Evolutionary conservation across 2,113 vertebrate genomes (phyloP), one percentile per base, ranked within the genome.

Genomic region (Ornithorhynchus anatinus): DNA sequence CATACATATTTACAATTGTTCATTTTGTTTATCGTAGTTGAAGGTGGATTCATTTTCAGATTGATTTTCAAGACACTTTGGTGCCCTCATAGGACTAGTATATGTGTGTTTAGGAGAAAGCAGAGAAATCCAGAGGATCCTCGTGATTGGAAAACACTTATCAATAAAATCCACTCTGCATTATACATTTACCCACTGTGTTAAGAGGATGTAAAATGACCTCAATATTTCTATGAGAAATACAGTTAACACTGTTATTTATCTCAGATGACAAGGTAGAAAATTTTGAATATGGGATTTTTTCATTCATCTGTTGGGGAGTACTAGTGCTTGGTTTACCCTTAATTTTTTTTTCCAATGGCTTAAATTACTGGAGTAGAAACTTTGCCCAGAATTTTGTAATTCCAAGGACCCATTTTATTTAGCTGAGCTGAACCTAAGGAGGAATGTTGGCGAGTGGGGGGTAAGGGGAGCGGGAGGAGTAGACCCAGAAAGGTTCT

Each of bases 1-100:
- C 42, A n/a, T n/a, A n/a, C n/a, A n/a, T n/a, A n/a, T n/a, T n/a
- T n/a, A n/a, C n/a, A n/a, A n/a, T 72, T 74, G 77, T 69, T 75
- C 32, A 13, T 10, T 61, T 82, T 79, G 47, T 87, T 81, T 82
- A 35, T 75, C 47, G 40, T 12, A 44, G 29, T 45, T 74, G 59
- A 58, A 83, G 47, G 37, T 71, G 53, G 66, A 52, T 86, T 78
- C 75, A 20, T 67, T 70, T 85, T 83, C 82, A 59, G 64, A 85
- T 36, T 67, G 67, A 5, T 64, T 77, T 38, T 72, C 56, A 37
- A 79, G 56, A 61, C 63, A 31, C 51, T 31, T 43, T 17, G 10
- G 19, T 40, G 40, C 25, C 54, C 66, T 62, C 3, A 12, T 1
- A 27, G 12, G 44, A 69, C 25, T 36, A 62, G 50, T 53, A 2